Base-by-base conservation (phyloP, 2,888 invertebrate genomes). In the Campoplex nolae region DNA sequence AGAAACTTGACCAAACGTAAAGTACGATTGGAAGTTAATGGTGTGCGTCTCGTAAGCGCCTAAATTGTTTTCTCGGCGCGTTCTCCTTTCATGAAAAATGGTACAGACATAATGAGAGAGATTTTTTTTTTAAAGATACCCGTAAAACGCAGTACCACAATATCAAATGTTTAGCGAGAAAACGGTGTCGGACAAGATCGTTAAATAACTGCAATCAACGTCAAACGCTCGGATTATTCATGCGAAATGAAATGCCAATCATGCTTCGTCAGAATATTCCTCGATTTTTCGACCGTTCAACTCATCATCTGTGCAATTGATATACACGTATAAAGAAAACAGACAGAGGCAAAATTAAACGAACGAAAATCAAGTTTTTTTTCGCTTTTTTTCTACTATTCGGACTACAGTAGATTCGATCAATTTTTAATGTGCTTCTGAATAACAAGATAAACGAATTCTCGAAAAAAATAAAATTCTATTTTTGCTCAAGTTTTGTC, bases 181-280 rank as follows among this genome's bases (percentile, higher is more conserved):
- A 87, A 87, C 51, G 74, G 84, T 84, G 87, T 65, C 84, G 84
- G 81, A 82, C 73, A 13, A 28, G 84, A 84, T 87, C 58, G 82
- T 81, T 84, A 58, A 87, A 71, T 80, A 70, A 86, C 58, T 76
- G 70, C 77, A 84, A 84, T 77, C 58, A 87, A 54, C 81, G 75
- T 82, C 71, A 54, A 38, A 75, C 74, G 65, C 78, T 82, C 82
- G 32, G 62, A 54, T 56, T 77, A 35, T 54, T n/a, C 32, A 80
- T 48, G 28, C 45, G 67, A 82, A 87, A 87, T 82, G 84, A 87
- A 82, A 78, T 78, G 56, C 84, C 82, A 75, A 71, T 28, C 18
- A 28, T 35, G 51, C 56, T 74, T 70, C 48, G 28, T 75, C 74
- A 16, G 18, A 70, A 70, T 56, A 48, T 75, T 45, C 23, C 18